Evolutionary conservation across 2,888 invertebrate genomes (phyloP).

Genomic region (Hirtodrosophila alboralis): DNA sequence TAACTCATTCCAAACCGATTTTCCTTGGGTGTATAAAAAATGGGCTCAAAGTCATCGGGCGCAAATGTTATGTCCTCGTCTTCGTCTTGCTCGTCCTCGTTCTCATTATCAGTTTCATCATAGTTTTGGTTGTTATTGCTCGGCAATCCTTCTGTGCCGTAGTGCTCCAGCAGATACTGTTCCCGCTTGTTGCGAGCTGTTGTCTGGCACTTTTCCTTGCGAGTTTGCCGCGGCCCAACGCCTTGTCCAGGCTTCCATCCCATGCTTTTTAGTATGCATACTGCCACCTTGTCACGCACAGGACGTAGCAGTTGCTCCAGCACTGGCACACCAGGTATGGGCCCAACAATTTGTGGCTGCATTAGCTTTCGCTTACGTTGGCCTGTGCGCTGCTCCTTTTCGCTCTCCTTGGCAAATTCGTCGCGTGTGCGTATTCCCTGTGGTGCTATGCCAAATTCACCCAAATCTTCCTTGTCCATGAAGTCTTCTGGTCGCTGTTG

Average conservation of each 20-base stretch:
- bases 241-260: slow-evolving; percentile 97
- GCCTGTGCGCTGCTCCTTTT: slow-evolving; percentile 55
- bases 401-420: slow-evolving; percentile 86
- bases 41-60: slow-evolving; percentile 90
- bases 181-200: slow-evolving; percentile 76
- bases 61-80: slow-evolving; percentile 81
- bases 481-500: slow-evolving; percentile 94
- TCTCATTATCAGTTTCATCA: slow-evolving; percentile 25
- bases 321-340: slow-evolving; percentile 88
- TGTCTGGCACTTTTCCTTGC: slow-evolving; percentile 83
- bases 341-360: slow-evolving; percentile 62
- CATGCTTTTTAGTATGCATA: slow-evolving; percentile 93
- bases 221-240: slow-evolving; percentile 83
- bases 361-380: slow-evolving; percentile 83
- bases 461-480: slow-evolving; percentile 99
- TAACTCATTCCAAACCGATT: slow-evolving; percentile 93
- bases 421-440: slow-evolving; percentile 91
- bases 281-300: slow-evolving; percentile 94
- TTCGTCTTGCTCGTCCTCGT: slow-evolving; percentile 37
- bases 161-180: slow-evolving; percentile 79
- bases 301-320: slow-evolving; percentile 89
- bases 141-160: slow-evolving; percentile 67
- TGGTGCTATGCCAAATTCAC: slow-evolving; percentile 98
- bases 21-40: slow-evolving; percentile 89
- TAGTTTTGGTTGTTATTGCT: slow-evolving; percentile 18